Conservation (phyloP, 2,797 vertebrate species). For the Atherinosoma microstoma region DNA sequence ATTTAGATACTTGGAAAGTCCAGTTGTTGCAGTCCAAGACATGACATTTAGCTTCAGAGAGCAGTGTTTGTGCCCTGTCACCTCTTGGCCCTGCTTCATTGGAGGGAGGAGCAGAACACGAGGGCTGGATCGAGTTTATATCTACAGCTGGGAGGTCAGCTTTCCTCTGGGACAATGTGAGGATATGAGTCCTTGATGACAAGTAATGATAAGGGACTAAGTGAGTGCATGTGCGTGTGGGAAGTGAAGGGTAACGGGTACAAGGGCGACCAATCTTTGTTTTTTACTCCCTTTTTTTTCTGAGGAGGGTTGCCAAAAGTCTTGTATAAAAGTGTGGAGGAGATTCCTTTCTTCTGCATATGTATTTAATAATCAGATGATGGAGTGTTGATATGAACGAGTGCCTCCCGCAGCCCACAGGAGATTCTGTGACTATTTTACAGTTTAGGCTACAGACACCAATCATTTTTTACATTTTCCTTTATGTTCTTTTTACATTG, state of each 20-base stretch:
- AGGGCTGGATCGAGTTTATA: conserved; percentile 64
- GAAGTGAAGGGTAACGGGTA: conserved; percentile 30
- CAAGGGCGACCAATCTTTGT: conserved; percentile 37
- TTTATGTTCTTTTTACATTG: neutral
- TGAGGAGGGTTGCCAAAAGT: conserved; percentile 11
- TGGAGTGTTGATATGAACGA: neutral
- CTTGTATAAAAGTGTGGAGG: neutral
- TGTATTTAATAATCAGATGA: neutral
- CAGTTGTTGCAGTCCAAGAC: conserved; percentile 4
- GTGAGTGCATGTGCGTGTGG: conserved; percentile 34
- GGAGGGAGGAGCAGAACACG: conserved; percentile 30
- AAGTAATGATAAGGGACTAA: conserved; percentile 72
- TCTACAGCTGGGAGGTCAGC: conserved; percentile 76
- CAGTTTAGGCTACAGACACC: neutral
- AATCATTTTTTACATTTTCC: neutral
- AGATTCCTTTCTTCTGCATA: neutral
- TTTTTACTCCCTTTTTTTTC: conserved; percentile 14
- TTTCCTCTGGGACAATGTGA: conserved; percentile 84
- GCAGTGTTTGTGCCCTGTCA: conserved; percentile 44
- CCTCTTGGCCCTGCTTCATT: conserved; percentile 35
- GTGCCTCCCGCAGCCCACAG: neutral
- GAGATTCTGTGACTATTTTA: neutral
- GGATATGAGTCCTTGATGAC: conserved; percentile 85
- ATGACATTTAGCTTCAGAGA: conserved; percentile 25
- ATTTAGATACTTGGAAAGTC: conserved; percentile 32